Evolutionary conservation across 2,888 invertebrate species (phyloP).

Genomic region (Limnephilus rhombicus): DNA sequence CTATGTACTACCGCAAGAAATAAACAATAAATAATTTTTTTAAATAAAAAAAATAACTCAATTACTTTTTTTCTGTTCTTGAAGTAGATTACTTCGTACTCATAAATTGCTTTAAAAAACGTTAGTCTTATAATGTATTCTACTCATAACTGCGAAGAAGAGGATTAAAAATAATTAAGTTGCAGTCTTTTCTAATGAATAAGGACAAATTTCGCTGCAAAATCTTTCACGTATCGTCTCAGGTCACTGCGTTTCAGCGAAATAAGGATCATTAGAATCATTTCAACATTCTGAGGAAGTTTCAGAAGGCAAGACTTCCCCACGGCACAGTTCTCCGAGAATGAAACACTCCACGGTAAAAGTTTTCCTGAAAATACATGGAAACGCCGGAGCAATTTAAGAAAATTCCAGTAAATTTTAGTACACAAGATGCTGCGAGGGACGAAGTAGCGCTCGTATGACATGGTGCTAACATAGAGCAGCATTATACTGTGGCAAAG

Average conservation of each 20-base stretch:
- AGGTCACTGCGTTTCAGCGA: not conserved
- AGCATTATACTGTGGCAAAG: not conserved
- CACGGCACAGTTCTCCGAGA: not conserved
- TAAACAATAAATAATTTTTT: too few relatives aligned
- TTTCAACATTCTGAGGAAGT: not conserved
- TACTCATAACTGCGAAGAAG: too few relatives aligned
- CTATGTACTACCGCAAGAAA: too few relatives aligned
- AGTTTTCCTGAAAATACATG: not conserved
- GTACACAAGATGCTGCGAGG: not conserved
- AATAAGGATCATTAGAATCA: constrained; percentile 37
- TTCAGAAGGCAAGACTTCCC: constrained; percentile 3
- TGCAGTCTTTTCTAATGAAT: not conserved
- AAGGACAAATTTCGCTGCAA: not conserved
- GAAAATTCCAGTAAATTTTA: constrained; percentile 8
- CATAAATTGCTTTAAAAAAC: too few relatives aligned
- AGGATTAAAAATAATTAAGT: not conserved
- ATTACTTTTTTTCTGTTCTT: too few relatives aligned
- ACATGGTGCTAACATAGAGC: constrained; percentile 13
- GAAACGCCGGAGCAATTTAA: constrained; percentile 14
- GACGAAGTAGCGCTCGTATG: not conserved
- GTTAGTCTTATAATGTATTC: too few relatives aligned
- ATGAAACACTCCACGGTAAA: not conserved
- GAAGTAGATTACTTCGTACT: too few relatives aligned
- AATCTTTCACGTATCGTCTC: not conserved
- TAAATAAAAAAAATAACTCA: too few relatives aligned